Conservation (phyloP, 2,797 vertebrate genomes). For the Eleutherodactylus coqui region DNA sequence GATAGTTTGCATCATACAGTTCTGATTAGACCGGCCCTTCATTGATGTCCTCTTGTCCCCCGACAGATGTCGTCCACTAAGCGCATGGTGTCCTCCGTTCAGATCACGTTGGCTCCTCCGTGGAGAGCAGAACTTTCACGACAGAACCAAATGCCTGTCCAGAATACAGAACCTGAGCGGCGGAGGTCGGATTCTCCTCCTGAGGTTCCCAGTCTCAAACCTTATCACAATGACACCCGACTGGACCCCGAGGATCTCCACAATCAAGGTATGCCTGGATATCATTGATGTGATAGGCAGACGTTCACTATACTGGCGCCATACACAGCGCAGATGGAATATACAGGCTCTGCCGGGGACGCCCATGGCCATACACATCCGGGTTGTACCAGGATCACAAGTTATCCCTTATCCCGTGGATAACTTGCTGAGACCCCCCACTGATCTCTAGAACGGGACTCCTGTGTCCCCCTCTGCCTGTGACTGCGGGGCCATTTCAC, state of each 20-base stretch:
- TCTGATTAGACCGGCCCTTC: background rate
- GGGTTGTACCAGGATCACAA: no score
- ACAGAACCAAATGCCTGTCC: background rate
- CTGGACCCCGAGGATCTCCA: background rate
- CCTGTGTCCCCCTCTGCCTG: no score
- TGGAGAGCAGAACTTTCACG: conserved; percentile 60
- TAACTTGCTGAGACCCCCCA: no score
- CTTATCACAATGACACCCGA: background rate
- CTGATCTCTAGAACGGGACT: no score
- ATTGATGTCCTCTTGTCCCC: background rate
- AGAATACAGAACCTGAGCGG: background rate
- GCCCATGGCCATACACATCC: no score
- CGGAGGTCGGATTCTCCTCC: background rate
- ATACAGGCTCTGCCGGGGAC: no score
- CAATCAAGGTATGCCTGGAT: conserved; percentile 67
- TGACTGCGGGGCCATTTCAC: no score
- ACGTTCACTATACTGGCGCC: no score
- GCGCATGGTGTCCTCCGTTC: conserved; percentile 88
- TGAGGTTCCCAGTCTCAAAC: background rate
- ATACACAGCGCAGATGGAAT: no score
- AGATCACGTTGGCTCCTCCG: conserved; percentile 89
- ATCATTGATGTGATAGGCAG: no score
- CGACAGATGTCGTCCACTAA: conserved; percentile 70
- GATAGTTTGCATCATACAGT: background rate
- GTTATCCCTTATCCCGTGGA: no score